These are phyloP conservation scores for Peromyscus leucopus DNA, from an alignment of 2,113 vertebrate species.

Conservation along the genomic window DNA sequence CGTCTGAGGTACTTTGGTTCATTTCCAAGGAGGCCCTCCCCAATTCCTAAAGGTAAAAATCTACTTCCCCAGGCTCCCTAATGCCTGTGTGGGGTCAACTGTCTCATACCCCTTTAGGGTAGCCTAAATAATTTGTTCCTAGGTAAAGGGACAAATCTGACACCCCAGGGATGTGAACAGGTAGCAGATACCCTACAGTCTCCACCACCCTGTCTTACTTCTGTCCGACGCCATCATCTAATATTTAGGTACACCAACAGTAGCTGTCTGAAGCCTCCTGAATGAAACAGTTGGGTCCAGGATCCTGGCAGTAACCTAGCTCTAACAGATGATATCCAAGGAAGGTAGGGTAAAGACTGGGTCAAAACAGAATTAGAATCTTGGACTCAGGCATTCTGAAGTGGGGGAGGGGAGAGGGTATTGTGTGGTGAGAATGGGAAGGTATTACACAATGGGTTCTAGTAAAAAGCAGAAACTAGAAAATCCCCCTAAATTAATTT, in stretches of 20 bases:
- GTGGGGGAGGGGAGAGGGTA: constrained; percentile 56
- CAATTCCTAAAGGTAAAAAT: neutral
- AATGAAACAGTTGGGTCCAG: constrained; percentile 55
- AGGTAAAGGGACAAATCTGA: constrained; percentile 14
- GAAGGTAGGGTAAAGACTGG: constrained; percentile 52
- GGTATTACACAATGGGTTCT: neutral
- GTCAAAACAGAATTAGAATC: constrained; percentile 78
- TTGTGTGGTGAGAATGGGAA: neutral
- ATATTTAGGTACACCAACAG: neutral
- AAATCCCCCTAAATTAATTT: neutral
- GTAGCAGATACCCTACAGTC: neutral
- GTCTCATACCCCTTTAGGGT: neutral
- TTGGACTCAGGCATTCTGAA: constrained; percentile 56
- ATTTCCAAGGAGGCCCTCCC: neutral
- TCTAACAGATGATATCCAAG: constrained; percentile 64
- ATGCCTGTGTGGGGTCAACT: neutral
- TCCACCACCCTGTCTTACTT: constrained; percentile 47
- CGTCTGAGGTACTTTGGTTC: neutral
- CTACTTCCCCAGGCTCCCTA: neutral
- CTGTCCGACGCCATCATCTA: constrained; percentile 68
- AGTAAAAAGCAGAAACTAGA: constrained; percentile 14
- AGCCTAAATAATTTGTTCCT: neutral
- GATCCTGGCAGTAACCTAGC: constrained; percentile 55
- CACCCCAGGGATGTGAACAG: neutral
- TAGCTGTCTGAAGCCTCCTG: constrained; percentile 65